Evolutionary conservation across 2,888 invertebrate species (phyloP), one percentile per base, ranked within the genome.

Genomic region (Gymnocheta viridis): DNA sequence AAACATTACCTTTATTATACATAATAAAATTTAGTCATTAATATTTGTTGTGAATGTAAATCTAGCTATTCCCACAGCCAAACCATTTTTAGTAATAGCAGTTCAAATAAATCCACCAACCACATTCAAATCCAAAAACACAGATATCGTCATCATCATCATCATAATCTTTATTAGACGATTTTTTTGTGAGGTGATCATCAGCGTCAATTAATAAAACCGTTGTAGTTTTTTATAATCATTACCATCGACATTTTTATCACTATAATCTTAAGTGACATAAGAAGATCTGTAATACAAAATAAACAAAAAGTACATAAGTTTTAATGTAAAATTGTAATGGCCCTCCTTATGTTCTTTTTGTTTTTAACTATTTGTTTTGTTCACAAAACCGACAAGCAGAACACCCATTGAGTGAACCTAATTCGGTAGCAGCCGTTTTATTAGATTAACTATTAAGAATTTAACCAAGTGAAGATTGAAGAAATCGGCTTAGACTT

Each of bases 201-300:
- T 58, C 58, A 72, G 44, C 29, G 10, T 19, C 44, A 22, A 58
- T 44, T 47, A 19, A n/a, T 29, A 14, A 22, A 12, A 56, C 44
- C n/a, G n/a, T 29, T 24, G 19, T 22, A 69, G 41, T 24, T 56
- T 54, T 54, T 58, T 32, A 19, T 32, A 72, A 44, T 58, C 29
- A 32, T 58, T 35, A 22, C 51, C 44, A 32, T 27, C 19, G 29
- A 27, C 41, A 69, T 29, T 38, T 24, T 41, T 19, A 54, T 51
- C 38, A 38, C 27, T 38, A 29, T 56, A 24, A 24, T 35, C 35
- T 32, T 54, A 41, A 54, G 49, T 27, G 38, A 9, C 62, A 69
- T 69, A 27, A 27, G 17, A 49, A 27, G 54, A 27, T 22, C 7
- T 32, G 49, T 51, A 49, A 35, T 49, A 32, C 9, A 22, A 49